A percentile compares a stretch with the other conserved stretches of the same genome.
Conservation (phyloP, 1,140 invertebrate species). For the Zaprionus gabonicus region DNA sequence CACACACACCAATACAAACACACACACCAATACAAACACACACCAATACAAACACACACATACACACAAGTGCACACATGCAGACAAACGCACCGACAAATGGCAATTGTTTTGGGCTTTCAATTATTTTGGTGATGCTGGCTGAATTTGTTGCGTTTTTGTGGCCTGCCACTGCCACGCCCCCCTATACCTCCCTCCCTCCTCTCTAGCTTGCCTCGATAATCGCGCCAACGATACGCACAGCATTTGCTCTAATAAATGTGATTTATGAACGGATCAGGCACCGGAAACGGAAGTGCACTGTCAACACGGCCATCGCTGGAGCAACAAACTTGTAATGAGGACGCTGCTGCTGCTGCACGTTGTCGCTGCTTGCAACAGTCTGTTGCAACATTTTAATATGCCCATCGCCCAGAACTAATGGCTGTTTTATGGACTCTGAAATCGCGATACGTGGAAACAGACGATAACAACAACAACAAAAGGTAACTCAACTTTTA, state of each 20-base stretch:
- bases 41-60: neutral
- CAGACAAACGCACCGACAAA: slow-evolving; percentile 4
- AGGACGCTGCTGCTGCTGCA: slow-evolving; percentile 22
- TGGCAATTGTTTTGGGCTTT: slow-evolving; percentile 44
- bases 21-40: neutral
- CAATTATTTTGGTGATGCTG: slow-evolving; percentile 48
- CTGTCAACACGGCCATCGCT: slow-evolving; percentile 22
- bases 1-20: slow-evolving; percentile 4
- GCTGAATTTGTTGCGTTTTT: slow-evolving; percentile 67
- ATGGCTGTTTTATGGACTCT: slow-evolving; percentile 19
- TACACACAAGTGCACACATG: slow-evolving; percentile 10
- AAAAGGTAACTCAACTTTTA: neutral
- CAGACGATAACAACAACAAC: neutral
- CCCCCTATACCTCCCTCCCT: neutral
- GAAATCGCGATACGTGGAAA: neutral
- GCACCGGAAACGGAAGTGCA: slow-evolving; percentile 38
- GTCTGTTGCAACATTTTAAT: slow-evolving; percentile 34
- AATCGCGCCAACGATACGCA: slow-evolving; percentile 26
- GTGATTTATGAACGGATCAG: slow-evolving; percentile 65
- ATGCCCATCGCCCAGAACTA: slow-evolving; percentile 25
- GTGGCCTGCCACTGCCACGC: slow-evolving; percentile 34
- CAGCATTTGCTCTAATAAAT: slow-evolving; percentile 66
- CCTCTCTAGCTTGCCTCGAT: neutral
- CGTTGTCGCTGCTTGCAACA: slow-evolving; percentile 5
- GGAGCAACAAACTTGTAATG: slow-evolving; percentile 58